A percentile compares a stretch with the other conserved stretches of the same genome.
These are phyloP conservation scores for Thymelicus lineola DNA, from an alignment of 2,888 invertebrate species.

Conservation along the genomic window DNA sequence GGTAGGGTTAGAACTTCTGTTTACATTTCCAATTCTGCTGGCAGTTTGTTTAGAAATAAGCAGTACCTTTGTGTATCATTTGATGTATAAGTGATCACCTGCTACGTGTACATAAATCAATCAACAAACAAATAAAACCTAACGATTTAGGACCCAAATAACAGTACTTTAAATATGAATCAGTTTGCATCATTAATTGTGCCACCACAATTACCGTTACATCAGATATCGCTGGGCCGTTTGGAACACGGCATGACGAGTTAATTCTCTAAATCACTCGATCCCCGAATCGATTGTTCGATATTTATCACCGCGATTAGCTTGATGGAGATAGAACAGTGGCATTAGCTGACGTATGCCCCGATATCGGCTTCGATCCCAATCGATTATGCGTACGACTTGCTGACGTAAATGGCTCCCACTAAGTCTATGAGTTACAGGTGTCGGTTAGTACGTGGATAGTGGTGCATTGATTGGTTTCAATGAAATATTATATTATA, in stretches of 20 bases:
- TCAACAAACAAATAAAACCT: no score
- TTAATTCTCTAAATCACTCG: slow-evolving; percentile 63
- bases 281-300: slow-evolving; percentile 56
- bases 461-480: background rate
- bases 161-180: slow-evolving; percentile 15
- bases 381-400: slow-evolving; percentile 23
- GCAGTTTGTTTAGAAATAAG: no score
- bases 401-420: slow-evolving; percentile 29
- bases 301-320: slow-evolving; percentile 72
- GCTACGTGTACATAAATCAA: no score
- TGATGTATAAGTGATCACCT: no score
- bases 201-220: slow-evolving; percentile 20
- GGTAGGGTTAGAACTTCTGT: no score
- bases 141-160: background rate
- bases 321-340: slow-evolving; percentile 69
- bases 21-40: no score
- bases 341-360: slow-evolving; percentile 67
- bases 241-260: slow-evolving; percentile 48
- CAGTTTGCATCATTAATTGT: slow-evolving; percentile 24
- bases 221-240: slow-evolving; percentile 22
- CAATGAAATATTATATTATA: background rate
- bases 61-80: no score
- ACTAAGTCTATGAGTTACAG: slow-evolving; percentile 35
- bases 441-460: slow-evolving; percentile 4
- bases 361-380: slow-evolving; percentile 29